phyloP scores from a whole-genome alignment of 2,797 vertebrate genomes.

The Lacerta bilineata region DNA sequence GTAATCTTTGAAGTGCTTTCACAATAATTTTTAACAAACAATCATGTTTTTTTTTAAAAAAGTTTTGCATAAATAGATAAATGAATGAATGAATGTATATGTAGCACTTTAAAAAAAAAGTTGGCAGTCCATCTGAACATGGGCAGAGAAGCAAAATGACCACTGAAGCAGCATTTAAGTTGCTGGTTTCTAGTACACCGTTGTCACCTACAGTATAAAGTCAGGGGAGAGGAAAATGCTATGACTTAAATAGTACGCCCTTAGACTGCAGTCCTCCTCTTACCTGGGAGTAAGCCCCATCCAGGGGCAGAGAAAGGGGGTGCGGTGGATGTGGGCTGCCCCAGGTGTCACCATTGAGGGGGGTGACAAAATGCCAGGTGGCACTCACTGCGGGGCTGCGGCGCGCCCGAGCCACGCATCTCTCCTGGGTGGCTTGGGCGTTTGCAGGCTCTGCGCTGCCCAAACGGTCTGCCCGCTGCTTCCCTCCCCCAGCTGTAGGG shows the following conservation, averaged over 20 bases:
- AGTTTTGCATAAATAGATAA: background rate
- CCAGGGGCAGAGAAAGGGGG: too few species aligned
- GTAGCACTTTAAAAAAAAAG: constrained; percentile 3
- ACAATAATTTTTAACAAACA: background rate
- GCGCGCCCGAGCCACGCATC: too few species aligned
- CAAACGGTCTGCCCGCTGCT: too few species aligned
- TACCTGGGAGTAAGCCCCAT: too few species aligned
- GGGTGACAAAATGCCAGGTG: too few species aligned
- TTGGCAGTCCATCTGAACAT: background rate
- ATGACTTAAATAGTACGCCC: background rate
- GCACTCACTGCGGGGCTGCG: too few species aligned
- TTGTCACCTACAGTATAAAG: background rate
- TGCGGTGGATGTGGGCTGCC: too few species aligned
- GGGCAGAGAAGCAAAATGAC: background rate
- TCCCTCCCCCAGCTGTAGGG: too few species aligned
- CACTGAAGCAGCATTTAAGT: background rate
- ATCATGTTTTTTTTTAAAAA: background rate
- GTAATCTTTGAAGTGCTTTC: background rate
- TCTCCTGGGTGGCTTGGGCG: too few species aligned
- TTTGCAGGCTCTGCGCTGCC: too few species aligned
- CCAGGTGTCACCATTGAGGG: too few species aligned
- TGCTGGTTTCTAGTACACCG: background rate
- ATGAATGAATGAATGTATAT: background rate
- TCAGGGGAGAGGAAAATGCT: background rate
- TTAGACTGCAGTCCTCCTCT: background rate